phyloP scores from a whole-genome alignment of 2,797 vertebrate genomes.

The Mastacembelus armatus region DNA sequence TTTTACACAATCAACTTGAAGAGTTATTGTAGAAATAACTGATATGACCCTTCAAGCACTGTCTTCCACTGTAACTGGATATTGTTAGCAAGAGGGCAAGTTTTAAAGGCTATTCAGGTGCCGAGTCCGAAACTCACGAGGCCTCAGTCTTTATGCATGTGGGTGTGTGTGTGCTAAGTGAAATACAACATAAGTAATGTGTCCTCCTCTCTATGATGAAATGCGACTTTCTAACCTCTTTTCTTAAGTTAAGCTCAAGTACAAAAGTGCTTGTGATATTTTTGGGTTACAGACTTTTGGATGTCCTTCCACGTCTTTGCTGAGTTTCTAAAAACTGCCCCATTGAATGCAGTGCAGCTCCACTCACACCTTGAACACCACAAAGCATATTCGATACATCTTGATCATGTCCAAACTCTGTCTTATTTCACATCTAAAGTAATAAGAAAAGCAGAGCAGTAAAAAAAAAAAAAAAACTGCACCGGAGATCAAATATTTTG shows the following conservation, averaged over 20 bases:
- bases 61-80: not conserved
- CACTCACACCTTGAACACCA: not conserved
- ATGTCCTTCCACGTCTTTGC: conserved; percentile 20
- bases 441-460: conserved; percentile 47
- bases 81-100: not conserved
- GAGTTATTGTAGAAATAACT: too few species aligned
- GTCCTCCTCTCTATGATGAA: conserved; percentile 1
- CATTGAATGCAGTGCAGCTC: not conserved
- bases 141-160: not conserved
- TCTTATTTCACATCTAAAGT: conserved; percentile 13
- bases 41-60: too few species aligned
- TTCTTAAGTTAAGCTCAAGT: not conserved
- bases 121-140: conserved; percentile 4
- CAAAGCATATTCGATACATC: not conserved
- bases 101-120: not conserved
- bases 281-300: conserved; percentile 30
- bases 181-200: conserved; percentile 18
- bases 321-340: conserved; percentile 28
- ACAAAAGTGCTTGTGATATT: conserved; percentile 24
- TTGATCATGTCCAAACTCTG: not conserved
- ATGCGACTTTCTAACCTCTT: conserved; percentile 8
- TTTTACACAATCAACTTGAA: not conserved
- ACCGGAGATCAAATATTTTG: conserved; percentile 66
- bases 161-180: too few species aligned
- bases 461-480: conserved; percentile 42